A percentile compares a stretch with the other conserved stretches of the same genome.
phyloP scores from a whole-genome alignment of 2,797 vertebrate species.

The Arnoldichthys spilopterus region DNA sequence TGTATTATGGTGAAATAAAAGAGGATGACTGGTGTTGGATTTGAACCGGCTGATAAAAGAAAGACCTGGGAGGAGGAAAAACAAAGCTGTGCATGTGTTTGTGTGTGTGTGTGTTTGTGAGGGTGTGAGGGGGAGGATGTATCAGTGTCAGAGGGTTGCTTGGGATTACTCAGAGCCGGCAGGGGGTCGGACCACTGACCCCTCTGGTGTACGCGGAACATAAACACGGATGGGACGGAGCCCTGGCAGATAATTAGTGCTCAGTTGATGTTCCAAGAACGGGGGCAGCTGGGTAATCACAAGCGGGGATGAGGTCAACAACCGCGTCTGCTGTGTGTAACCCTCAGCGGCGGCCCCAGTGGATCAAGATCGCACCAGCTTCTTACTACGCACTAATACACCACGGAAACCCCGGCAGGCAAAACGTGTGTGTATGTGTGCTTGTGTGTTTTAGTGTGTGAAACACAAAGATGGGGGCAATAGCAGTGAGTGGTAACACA shows the following conservation, averaged over 20 bases:
- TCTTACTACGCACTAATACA: slow-evolving; percentile 62
- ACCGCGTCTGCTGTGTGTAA: slow-evolving; percentile 77
- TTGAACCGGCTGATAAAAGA: slow-evolving; percentile 45
- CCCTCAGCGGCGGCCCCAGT: slow-evolving; percentile 56
- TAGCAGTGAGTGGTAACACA: slow-evolving; percentile 44
- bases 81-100: slow-evolving; percentile 50
- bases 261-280: slow-evolving; percentile 81
- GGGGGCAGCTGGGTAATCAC: slow-evolving; percentile 80
- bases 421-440: slow-evolving; percentile 43
- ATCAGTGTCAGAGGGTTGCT: slow-evolving; percentile 77
- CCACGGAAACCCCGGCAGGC: slow-evolving; percentile 60
- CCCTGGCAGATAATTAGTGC: slow-evolving; percentile 87
- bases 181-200: slow-evolving; percentile 86
- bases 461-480: slow-evolving; percentile 48
- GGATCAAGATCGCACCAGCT: slow-evolving; percentile 66
- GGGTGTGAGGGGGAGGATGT: slow-evolving; percentile 70
- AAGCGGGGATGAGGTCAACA: slow-evolving; percentile 78
- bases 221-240: slow-evolving; percentile 85
- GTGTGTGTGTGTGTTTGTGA: slow-evolving; percentile 31
- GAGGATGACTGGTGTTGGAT: slow-evolving; percentile 7
- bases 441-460: slow-evolving; percentile 50
- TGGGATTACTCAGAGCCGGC: slow-evolving; percentile 75
- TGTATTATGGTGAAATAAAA: slow-evolving; percentile 5
- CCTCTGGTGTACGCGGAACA: slow-evolving; percentile 82
- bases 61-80: slow-evolving; percentile 51